These are phyloP conservation scores for Melanogrammus aeglefinus DNA, from an alignment of 2,797 vertebrate genomes.

Conservation along the genomic window DNA sequence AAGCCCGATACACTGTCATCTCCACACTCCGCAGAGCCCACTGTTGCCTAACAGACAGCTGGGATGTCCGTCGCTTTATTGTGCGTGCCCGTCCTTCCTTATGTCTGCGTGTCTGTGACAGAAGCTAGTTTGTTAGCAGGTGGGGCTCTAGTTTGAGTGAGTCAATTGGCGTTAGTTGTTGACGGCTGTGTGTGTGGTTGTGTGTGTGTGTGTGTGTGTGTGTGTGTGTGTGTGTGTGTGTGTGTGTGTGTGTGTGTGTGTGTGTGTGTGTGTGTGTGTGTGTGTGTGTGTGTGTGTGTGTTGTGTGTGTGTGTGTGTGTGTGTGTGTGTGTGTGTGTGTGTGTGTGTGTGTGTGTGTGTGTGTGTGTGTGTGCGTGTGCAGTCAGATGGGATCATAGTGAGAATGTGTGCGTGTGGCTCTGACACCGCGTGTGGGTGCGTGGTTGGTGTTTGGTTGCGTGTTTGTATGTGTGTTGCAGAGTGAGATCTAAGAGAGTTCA, in stretches of 20 bases:
- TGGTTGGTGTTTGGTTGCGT: background rate
- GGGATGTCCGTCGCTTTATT: constrained; percentile 61
- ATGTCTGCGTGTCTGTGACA: constrained; percentile 33
- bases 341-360: background rate
- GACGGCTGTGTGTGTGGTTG: background rate
- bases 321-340: background rate
- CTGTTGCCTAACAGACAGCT: constrained; percentile 55
- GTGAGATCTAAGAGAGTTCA: too few species aligned
- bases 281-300: background rate
- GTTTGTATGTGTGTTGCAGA: too few species aligned
- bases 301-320: background rate
- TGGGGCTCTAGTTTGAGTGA: background rate
- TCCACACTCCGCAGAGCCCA: constrained; percentile 54
- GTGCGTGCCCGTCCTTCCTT: constrained; percentile 31
- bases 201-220: background rate
- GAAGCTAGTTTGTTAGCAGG: background rate
- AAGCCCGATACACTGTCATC: constrained; percentile 27
- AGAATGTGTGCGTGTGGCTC: background rate
- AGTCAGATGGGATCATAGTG: background rate
- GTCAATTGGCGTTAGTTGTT: too few species aligned
- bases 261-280: background rate
- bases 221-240: background rate
- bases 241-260: background rate
- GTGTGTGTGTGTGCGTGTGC: background rate
- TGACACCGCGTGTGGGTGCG: background rate